phyloP scores from a whole-genome alignment of 1,140 invertebrate genomes.

The Globodera rostochiensis region DNA sequence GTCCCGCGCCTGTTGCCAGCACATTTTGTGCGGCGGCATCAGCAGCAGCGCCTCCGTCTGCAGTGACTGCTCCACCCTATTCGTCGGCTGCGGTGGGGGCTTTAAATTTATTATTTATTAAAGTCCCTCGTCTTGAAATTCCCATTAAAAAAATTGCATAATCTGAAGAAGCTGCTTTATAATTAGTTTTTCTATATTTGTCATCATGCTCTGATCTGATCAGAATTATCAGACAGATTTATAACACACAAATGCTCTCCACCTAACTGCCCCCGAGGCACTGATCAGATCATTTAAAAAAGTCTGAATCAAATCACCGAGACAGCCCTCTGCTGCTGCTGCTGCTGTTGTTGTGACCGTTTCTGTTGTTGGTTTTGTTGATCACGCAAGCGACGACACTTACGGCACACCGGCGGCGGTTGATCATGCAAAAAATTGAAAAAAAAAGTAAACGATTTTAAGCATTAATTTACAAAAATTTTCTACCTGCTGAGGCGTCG shows the following conservation, averaged over 20 bases:
- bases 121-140: too few species aligned
- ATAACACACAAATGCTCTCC: too few species aligned
- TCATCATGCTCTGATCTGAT: too few species aligned
- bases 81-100: background rate
- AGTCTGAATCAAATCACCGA: background rate
- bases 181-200: too few species aligned
- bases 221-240: too few species aligned
- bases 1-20: slow-evolving; percentile 50
- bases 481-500: slow-evolving; percentile 10
- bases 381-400: slow-evolving; percentile 27
- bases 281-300: too few species aligned
- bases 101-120: too few species aligned
- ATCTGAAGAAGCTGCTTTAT: too few species aligned
- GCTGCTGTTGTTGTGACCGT: slow-evolving; percentile 8
- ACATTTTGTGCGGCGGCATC: slow-evolving; percentile 27
- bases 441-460: background rate
- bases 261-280: too few species aligned
- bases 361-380: slow-evolving; percentile 26
- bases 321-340: background rate
- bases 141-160: too few species aligned
- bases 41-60: background rate
- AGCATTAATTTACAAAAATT: background rate
- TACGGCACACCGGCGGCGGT: slow-evolving; percentile 9
- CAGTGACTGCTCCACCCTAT: background rate
- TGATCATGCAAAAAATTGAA: background rate